These are phyloP conservation scores for Chloroceryle aenea DNA, from an alignment of 2,113 vertebrate species.

Conservation along the genomic window DNA sequence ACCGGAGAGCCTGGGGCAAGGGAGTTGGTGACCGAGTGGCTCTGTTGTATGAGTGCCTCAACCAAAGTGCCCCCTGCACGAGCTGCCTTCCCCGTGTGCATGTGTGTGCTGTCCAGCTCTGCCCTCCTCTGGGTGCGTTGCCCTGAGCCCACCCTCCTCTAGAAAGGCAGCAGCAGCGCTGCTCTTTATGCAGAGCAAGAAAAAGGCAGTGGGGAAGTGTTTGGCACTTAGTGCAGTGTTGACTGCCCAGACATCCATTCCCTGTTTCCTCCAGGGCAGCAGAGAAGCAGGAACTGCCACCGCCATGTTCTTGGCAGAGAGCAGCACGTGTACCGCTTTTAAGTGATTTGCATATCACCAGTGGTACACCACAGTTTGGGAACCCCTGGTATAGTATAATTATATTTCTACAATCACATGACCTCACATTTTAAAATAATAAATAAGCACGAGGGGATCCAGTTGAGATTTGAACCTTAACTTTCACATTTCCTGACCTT, in stretches of 20 bases:
- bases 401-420: constrained; percentile 43
- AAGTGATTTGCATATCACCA: constrained; percentile 59
- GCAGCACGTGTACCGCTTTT: constrained; percentile 52
- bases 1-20: background rate
- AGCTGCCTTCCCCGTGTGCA: background rate
- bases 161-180: background rate
- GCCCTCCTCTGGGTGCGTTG: background rate
- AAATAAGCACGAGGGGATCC: background rate
- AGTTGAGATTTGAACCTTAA: background rate
- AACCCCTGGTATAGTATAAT: constrained; percentile 63
- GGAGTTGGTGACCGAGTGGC: background rate
- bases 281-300: constrained; percentile 67
- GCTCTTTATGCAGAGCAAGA: background rate
- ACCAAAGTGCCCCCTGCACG: fast-evolving
- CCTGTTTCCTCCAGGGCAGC: constrained; percentile 68
- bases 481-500: background rate
- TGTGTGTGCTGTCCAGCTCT: background rate
- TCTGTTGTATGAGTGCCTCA: background rate
- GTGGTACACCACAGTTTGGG: constrained; percentile 67
- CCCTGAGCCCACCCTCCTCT: background rate
- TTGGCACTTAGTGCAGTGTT: background rate
- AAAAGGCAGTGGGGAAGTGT: background rate
- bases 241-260: constrained; percentile 55
- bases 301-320: constrained; percentile 57
- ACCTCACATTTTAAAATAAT: constrained; percentile 22